Evolutionary conservation across 2,113 vertebrate species (phyloP), one percentile per base, ranked within the genome.

Genomic region (Zingel zingel): DNA sequence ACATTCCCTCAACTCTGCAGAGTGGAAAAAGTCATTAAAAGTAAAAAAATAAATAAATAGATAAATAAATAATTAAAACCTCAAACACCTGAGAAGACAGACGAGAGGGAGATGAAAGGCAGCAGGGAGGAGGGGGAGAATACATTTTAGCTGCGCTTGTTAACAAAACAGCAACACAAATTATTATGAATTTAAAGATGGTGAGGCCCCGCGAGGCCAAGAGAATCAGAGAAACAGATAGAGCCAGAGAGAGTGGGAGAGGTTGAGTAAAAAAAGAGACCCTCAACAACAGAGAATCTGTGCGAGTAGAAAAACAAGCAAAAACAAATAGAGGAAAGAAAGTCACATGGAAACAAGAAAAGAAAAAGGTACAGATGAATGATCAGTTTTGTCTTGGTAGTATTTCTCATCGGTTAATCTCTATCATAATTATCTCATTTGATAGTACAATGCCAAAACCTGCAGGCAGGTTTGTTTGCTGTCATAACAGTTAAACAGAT

Each of bases 11-110:
- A 83, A 82, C 67, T 85, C 84, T 50, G 66, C 61, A 57, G 77
- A 90, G 85, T 82, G 85, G 75, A 77, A 87, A 90, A 92, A 93
- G 83, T 86, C 62, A 92, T 92, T 92, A 88, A 90, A 89, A 90
- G 58, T 79, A 58, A 73, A 87, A 81, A 74, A 51, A 48, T 78
- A 85, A 48, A 48, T 61, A 77, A 61, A 68, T 19, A 33, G 14
- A 50, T 58, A 16, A 45, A 81, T 63, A 78, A 79, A 83, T 83
- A 81, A 82, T 65, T 54, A 74, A 84, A 86, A 59, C 62, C 79
- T 86, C 66, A 77, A 85, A 84, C 84, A 86, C 86, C 86, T 92
- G 81, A 88, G 82, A 84, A 71, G 81, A 68, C 63, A 78, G 21
- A 67, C 45, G 77, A 72, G 73, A 67, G 69, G 85, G 62, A 83